Percentiles rank a stretch among this genome's conserved stretches.
phyloP scores from a whole-genome alignment of 2,888 invertebrate genomes.

The Drosophila multiciliata region DNA sequence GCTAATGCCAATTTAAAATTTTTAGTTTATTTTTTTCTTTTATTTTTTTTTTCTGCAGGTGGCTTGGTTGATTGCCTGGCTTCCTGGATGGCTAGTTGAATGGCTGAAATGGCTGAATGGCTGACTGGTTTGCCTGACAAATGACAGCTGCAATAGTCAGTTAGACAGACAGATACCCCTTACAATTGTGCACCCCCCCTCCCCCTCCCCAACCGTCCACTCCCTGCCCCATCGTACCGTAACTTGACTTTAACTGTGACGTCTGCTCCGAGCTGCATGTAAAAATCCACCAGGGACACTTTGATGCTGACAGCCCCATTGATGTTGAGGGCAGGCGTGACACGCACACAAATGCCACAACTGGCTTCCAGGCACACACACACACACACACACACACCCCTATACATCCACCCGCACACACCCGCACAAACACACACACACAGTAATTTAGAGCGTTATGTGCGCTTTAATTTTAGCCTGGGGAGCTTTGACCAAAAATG shows the following conservation, averaged over 20 bases:
- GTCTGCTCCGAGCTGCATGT: constrained; percentile 37
- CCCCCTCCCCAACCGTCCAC: not conserved
- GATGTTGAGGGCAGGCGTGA: constrained; percentile 46
- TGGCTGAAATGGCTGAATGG: not conserved
- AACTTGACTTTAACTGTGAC: constrained; percentile 39
- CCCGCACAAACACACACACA: not conserved
- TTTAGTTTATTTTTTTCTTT: not conserved
- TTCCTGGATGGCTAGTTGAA: constrained; percentile 7
- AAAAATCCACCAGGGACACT: constrained; percentile 56
- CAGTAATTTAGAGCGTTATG: constrained; percentile 30
- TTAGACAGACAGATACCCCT: constrained; percentile 17
- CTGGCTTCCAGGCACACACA: constrained; percentile 10
- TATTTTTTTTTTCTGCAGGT: constrained; percentile 15
- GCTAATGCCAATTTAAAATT: not conserved
- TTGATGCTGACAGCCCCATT: constrained; percentile 58
- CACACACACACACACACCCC: constrained; percentile 1
- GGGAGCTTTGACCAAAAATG: constrained; percentile 52
- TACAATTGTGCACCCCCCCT: not conserved
- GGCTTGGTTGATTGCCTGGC: constrained; percentile 45
- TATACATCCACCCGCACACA: not conserved
- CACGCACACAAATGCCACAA: constrained; percentile 46
- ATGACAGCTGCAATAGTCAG: constrained; percentile 63
- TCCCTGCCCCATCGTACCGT: not conserved
- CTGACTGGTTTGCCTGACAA: constrained; percentile 50
- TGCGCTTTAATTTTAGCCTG: constrained; percentile 52